phyloP scores from a whole-genome alignment of 2,888 invertebrate genomes.

The Trichogramma evanescens region DNA sequence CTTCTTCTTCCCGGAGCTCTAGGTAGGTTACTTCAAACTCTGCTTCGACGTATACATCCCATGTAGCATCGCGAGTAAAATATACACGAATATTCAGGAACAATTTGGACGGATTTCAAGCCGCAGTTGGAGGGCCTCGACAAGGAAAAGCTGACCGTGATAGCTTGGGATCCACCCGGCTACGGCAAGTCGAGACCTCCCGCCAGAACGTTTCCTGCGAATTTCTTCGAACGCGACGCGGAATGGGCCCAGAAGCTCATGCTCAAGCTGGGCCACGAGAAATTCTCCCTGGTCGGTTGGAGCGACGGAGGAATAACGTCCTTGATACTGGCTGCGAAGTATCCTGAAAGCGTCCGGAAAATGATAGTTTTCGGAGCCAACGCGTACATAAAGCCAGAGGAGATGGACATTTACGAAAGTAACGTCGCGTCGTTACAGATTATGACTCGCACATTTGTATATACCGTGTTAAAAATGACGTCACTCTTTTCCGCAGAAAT shows the following conservation, averaged over 20 bases:
- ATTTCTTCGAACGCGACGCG: slow-evolving; percentile 73
- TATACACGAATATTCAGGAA: slow-evolving; percentile 47
- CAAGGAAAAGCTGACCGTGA: slow-evolving; percentile 55
- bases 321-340: slow-evolving; percentile 67
- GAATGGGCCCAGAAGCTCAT: slow-evolving; percentile 63
- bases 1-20: slow-evolving; percentile 75
- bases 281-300: slow-evolving; percentile 79
- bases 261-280: slow-evolving; percentile 59
- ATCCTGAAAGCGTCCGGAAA: slow-evolving; percentile 62
- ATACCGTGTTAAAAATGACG: background rate
- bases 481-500: slow-evolving; percentile 50
- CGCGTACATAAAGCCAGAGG: slow-evolving; percentile 65
- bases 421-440: slow-evolving; percentile 28
- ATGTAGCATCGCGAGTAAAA: background rate
- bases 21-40: slow-evolving; percentile 44
- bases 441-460: background rate
- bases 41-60: background rate
- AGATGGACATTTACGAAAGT: slow-evolving; percentile 60
- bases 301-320: slow-evolving; percentile 81
- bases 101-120: slow-evolving; percentile 75
- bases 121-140: slow-evolving; percentile 67
- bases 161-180: slow-evolving; percentile 82
- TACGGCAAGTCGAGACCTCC: slow-evolving; percentile 81
- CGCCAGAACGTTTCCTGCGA: slow-evolving; percentile 59
- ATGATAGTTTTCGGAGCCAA: slow-evolving; percentile 74